phyloP scores from a whole-genome alignment of 2,797 vertebrate genomes.

The Podarcis siculus region DNA sequence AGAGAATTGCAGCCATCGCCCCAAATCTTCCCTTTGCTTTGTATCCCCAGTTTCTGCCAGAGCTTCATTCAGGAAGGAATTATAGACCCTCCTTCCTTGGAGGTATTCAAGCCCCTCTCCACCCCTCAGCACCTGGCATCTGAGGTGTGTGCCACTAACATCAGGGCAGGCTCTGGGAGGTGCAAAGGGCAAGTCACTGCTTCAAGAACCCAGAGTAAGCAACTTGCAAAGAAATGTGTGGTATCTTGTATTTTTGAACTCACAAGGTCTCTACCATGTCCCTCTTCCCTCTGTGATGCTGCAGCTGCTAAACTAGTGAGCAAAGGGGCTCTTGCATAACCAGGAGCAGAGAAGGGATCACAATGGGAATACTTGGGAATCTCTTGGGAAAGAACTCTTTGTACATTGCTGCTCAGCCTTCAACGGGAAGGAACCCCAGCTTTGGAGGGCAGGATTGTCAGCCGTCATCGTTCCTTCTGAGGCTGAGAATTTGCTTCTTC shows the following conservation, averaged over 20 bases:
- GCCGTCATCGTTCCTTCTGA: background rate
- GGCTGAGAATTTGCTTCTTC: conserved; percentile 32
- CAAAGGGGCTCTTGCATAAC: background rate
- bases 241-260: background rate
- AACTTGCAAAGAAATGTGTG: background rate
- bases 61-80: too few species aligned
- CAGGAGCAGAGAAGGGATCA: background rate
- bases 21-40: too few species aligned
- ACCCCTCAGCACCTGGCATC: too few species aligned
- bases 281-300: background rate
- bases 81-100: too few species aligned
- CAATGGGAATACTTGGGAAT: background rate
- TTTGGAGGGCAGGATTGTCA: rapidly evolving
- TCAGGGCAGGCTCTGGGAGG: too few species aligned
- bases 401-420: too few species aligned
- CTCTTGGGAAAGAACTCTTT: background rate
- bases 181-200: too few species aligned
- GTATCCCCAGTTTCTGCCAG: too few species aligned
- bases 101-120: too few species aligned
- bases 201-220: background rate
- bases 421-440: background rate
- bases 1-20: too few species aligned
- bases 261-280: too few species aligned
- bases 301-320: background rate
- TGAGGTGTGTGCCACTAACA: too few species aligned